These are phyloP conservation scores for Halesus radiatus DNA, from an alignment of 1,140 invertebrate genomes.

Conservation along the genomic window DNA sequence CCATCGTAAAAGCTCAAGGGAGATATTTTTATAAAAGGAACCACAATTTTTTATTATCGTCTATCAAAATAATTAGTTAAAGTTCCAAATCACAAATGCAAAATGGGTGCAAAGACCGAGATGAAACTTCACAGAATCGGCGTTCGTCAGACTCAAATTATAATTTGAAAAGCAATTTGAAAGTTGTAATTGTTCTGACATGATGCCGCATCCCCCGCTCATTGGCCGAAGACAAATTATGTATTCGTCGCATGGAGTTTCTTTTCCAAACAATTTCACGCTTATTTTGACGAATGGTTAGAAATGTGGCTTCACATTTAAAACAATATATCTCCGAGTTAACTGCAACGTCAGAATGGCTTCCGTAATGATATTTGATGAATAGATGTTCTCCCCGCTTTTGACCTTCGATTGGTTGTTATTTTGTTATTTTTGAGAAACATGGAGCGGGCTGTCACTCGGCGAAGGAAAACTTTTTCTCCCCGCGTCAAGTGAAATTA, in stretches of 20 bases:
- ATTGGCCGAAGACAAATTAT: conserved; percentile 47
- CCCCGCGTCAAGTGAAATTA: neutral
- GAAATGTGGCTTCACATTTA: conserved; percentile 27
- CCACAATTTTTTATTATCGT: too few relatives aligned
- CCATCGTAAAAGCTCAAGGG: too few relatives aligned
- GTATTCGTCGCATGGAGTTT: conserved; percentile 24
- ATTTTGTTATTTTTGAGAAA: conserved; percentile 9
- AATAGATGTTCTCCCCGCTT: conserved; percentile 19
- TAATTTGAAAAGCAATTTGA: conserved; percentile 24
- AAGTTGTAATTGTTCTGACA: conserved; percentile 40
- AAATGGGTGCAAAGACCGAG: too few relatives aligned
- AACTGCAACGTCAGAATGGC: conserved; percentile 20
- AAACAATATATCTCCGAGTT: conserved; percentile 38
- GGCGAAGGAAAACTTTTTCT: conserved; percentile 13
- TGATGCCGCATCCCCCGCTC: conserved; percentile 17
- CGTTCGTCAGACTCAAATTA: neutral
- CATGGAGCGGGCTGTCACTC: conserved; percentile 16
- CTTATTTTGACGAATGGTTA: conserved; percentile 46
- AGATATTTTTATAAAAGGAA: too few relatives aligned
- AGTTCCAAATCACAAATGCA: too few relatives aligned
- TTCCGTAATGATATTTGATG: conserved; percentile 37
- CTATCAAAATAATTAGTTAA: too few relatives aligned
- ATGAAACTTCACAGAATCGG: neutral
- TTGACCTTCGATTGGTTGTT: conserved; percentile 26
- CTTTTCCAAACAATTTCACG: conserved; percentile 47